Evolutionary conservation across 2,888 invertebrate species (phyloP).

Genomic region (Barypeithes pellucidus): DNA sequence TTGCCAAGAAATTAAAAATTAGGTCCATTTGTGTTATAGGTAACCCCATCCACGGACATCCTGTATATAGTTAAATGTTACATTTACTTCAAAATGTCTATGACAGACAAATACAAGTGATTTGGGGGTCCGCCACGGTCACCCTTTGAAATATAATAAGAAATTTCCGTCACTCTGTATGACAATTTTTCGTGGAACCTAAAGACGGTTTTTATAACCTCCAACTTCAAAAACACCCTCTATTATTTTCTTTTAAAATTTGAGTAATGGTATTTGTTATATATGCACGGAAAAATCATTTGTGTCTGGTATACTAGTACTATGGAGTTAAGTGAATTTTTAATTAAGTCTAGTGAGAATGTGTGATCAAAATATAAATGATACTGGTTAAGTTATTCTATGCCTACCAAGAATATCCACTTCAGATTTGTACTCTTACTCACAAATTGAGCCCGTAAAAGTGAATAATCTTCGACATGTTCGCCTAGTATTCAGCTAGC

Average conservation of each 20-base stretch:
- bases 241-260: constrained; percentile 2
- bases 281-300: neutral
- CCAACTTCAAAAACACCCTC: neutral
- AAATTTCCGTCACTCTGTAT: too few relatives aligned
- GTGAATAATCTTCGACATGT: neutral
- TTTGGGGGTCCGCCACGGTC: too few relatives aligned
- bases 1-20: too few relatives aligned
- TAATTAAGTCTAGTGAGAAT: constrained; percentile 8
- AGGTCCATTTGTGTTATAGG: too few relatives aligned
- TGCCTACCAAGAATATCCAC: constrained; percentile 4
- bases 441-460: neutral
- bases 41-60: too few relatives aligned
- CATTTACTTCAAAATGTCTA: too few relatives aligned
- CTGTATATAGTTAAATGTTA: too few relatives aligned
- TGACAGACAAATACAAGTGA: too few relatives aligned
- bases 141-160: too few relatives aligned
- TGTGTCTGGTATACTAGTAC: neutral
- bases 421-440: constrained; percentile 20
- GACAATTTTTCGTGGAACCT: too few relatives aligned
- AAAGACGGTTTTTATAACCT: too few relatives aligned
- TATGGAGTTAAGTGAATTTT: neutral
- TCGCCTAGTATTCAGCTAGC: constrained; percentile 6
- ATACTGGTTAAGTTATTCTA: neutral
- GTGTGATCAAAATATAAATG: neutral
- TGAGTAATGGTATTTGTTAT: neutral